phyloP scores from a whole-genome alignment of 1,140 invertebrate species.

The Cydia splendana region DNA sequence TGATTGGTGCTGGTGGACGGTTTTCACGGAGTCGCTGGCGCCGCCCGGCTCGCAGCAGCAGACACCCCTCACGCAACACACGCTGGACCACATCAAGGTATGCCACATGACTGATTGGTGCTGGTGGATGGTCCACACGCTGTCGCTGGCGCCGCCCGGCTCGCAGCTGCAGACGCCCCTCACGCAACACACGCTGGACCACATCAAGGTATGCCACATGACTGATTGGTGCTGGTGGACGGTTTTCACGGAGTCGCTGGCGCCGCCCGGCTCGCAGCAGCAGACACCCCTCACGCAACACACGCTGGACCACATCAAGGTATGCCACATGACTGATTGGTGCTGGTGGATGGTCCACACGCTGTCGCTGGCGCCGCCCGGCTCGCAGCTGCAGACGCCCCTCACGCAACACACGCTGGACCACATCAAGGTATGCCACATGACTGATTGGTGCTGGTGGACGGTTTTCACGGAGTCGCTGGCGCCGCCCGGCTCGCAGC shows the following conservation, averaged over 20 bases:
- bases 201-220: constrained; percentile 84
- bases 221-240: constrained; percentile 78
- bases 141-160: constrained; percentile 89
- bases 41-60: constrained; percentile 86
- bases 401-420: constrained; percentile 90
- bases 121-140: constrained; percentile 84
- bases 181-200: constrained; percentile 89
- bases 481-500: constrained; percentile 86
- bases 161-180: constrained; percentile 85
- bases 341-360: constrained; percentile 84
- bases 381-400: constrained; percentile 84
- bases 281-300: constrained; percentile 88
- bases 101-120: constrained; percentile 58
- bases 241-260: constrained; percentile 89
- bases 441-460: constrained; percentile 50
- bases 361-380: constrained; percentile 89
- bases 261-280: constrained; percentile 86
- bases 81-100: constrained; percentile 91
- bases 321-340: constrained; percentile 66
- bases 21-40: constrained; percentile 89
- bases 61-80: constrained; percentile 87
- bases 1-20: constrained; percentile 79
- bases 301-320: constrained; percentile 91
- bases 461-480: constrained; percentile 89
- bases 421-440: constrained; percentile 83